Evolutionary conservation across 1,140 invertebrate species (phyloP).

Genomic region (Drosophila melanica): DNA sequence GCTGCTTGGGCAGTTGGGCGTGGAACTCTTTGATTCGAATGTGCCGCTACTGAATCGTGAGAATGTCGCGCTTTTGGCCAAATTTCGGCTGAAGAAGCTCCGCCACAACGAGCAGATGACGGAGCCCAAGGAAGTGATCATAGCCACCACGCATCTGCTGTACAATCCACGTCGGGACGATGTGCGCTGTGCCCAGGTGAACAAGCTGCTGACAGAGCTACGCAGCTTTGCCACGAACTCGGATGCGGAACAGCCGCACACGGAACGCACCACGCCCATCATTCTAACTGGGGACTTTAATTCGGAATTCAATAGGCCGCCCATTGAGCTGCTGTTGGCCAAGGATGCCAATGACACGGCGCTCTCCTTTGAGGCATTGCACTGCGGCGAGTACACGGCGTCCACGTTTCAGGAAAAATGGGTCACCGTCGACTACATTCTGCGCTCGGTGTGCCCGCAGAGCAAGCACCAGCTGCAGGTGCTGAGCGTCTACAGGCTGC

Average conservation of each 20-base stretch:
- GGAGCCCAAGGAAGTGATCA: conserved; percentile 85
- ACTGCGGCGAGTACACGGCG: conserved; percentile 83
- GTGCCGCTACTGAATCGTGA: conserved; percentile 89
- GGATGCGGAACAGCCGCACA: conserved; percentile 66
- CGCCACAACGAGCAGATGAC: conserved; percentile 71
- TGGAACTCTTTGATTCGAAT: conserved; percentile 86
- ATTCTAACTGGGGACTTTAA: conserved; percentile 97
- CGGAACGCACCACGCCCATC: conserved; percentile 86
- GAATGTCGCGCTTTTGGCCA: conserved; percentile 93
- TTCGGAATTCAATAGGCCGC: conserved; percentile 87
- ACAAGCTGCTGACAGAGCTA: conserved; percentile 92
- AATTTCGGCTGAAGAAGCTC: conserved; percentile 86
- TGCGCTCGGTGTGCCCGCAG: conserved; percentile 84
- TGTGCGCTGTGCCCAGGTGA: conserved; percentile 93
- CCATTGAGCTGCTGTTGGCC: conserved; percentile 85
- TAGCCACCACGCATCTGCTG: conserved; percentile 97
- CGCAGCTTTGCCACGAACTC: conserved; percentile 87
- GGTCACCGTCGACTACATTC: conserved; percentile 93
- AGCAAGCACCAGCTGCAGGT: conserved; percentile 49
- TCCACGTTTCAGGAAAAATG: conserved; percentile 91
- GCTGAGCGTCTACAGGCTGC: conserved; percentile 86
- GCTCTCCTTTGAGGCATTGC: conserved; percentile 72
- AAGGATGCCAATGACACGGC: not conserved
- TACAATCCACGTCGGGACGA: conserved; percentile 95
- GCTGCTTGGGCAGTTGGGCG: conserved; percentile 86